phyloP scores from a whole-genome alignment of 2,113 vertebrate species.

The Heterotis niloticus region DNA sequence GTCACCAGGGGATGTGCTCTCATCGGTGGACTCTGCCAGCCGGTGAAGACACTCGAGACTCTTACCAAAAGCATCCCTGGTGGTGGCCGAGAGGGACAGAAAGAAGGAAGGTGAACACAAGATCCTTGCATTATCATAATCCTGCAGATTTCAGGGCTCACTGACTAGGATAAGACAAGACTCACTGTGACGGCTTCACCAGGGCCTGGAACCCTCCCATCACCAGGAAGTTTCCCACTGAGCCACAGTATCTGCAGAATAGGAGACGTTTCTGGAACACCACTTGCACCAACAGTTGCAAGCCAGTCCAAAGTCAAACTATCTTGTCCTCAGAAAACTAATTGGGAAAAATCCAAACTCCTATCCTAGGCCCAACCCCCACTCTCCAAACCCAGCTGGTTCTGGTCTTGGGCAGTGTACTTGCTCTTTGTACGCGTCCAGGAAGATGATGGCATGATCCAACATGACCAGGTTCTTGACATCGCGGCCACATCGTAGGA shows the following conservation, averaged over 20 bases:
- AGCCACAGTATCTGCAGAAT: slow-evolving; percentile 74
- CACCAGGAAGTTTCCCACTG: slow-evolving; percentile 80
- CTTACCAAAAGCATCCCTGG: slow-evolving; percentile 87
- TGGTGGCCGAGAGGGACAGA: slow-evolving; percentile 13
- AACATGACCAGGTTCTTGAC: slow-evolving; percentile 78
- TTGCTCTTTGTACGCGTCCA: slow-evolving; percentile 84
- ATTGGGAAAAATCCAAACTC: background rate
- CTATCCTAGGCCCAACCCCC: background rate
- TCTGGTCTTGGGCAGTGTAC: slow-evolving; percentile 49
- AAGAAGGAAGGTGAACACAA: background rate
- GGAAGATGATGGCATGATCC: slow-evolving; percentile 80
- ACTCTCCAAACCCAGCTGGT: background rate
- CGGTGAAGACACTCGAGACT: slow-evolving; percentile 77
- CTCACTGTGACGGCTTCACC: slow-evolving; percentile 88
- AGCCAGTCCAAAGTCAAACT: too few relatives aligned
- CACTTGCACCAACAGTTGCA: background rate
- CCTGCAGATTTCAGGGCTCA: background rate
- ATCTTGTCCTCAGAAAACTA: too few relatives aligned
- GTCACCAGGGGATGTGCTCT: slow-evolving; percentile 70
- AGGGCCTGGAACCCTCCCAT: slow-evolving; percentile 88
- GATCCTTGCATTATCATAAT: background rate
- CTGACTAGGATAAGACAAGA: slow-evolving; percentile 7
- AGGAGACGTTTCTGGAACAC: slow-evolving; percentile 21
- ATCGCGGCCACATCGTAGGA: slow-evolving; percentile 75
- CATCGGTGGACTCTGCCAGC: slow-evolving; percentile 76